Evolutionary conservation across 2,888 invertebrate species (phyloP).

Genomic region (Sarcophaga variegata): DNA sequence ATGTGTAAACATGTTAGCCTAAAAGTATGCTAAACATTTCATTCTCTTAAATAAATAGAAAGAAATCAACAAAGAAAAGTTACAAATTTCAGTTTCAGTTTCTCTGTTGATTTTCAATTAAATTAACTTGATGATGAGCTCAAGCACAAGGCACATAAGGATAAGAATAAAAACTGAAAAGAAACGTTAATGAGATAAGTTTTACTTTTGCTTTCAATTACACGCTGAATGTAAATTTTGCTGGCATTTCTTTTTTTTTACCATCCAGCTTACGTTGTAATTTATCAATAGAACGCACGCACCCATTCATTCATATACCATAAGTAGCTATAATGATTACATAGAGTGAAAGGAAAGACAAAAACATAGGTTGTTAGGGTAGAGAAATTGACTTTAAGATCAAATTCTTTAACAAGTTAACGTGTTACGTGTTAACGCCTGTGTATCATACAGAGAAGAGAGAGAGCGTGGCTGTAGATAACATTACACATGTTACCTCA

Average conservation of each 20-base stretch:
- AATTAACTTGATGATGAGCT: constrained; percentile 42
- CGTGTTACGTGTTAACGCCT: constrained; percentile 54
- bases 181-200: constrained; percentile 54
- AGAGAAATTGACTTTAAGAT: constrained; percentile 27
- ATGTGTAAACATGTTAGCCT: constrained; percentile 3
- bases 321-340: constrained; percentile 25
- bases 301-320: constrained; percentile 5
- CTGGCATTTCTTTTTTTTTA: constrained; percentile 3
- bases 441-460: neutral
- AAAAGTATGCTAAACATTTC: constrained; percentile 43
- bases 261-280: constrained; percentile 33
- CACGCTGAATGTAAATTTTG: constrained; percentile 22
- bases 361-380: neutral
- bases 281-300: constrained; percentile 40
- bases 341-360: neutral
- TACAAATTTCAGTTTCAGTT: neutral
- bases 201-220: constrained; percentile 32
- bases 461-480: constrained; percentile 26
- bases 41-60: constrained; percentile 13
- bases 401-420: constrained; percentile 60
- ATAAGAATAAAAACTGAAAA: constrained; percentile 1
- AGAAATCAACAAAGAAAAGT: neutral
- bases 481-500: constrained; percentile 60
- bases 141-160: neutral
- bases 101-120: constrained; percentile 38